Base-by-base conservation (phyloP, 1,140 invertebrate genomes). In the Mizuhopecten yessoensis region DNA sequence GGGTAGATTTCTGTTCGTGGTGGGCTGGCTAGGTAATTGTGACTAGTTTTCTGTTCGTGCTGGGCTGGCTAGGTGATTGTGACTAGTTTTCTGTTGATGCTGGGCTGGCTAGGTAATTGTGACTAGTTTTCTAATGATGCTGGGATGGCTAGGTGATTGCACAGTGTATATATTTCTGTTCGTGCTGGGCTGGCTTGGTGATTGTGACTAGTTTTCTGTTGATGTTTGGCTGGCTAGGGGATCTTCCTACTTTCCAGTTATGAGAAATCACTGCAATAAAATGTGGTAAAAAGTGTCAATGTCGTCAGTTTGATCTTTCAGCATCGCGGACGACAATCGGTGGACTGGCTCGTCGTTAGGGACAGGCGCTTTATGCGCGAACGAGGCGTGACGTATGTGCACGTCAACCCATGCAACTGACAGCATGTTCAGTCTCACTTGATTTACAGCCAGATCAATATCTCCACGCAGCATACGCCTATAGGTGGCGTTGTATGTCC, bases 341-440 rank as follows among this genome's bases (percentile, higher is more conserved):
- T 75, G 57, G 57, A n/a, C n/a, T 75, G 9, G 57, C n/a, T 75
- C 5, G 57, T 11, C 57, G 57, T 75, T 75, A 29, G 57, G 57
- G 57, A 75, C 57, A 17, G 5, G n/a, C n/a, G 23, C 57, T 75
- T 29, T 75, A 75, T n/a, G 42, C 42, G 57, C 29, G 57, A n/a
- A 5, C 57, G 9, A 13, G 42, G 42, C 42, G 57, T 75, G 57
- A 75, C 57, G 57, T 75, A 75, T 75, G 57, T 75, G 42, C 42
- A 45, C 42, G 42, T 75, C 23, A 75, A 75, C n/a, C 57, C 42
- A 45, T 75, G 57, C n/a, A 75, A 45, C 42, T 75, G 23, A 75
- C 57, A 75, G 17, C 57, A 75, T 75, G 57, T 75, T 75, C 57
- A 7, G 57, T 75, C 57, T 75, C 57, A 75, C 57, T n/a, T 75